Base-by-base conservation (phyloP, 2,888 invertebrate genomes). In the Amitus sp. region DNA sequence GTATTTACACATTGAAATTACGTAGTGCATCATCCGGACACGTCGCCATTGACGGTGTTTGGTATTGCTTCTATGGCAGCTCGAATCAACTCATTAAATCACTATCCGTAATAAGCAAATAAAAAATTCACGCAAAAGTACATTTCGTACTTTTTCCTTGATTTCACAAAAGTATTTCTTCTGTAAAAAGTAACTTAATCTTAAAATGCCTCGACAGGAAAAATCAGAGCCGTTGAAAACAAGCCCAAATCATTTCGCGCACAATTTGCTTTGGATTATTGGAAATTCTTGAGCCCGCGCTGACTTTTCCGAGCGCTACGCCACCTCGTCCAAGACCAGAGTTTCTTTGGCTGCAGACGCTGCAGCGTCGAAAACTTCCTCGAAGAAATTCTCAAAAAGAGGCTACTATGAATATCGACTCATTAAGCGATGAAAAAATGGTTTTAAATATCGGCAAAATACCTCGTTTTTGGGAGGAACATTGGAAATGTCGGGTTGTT, bases 401-500 rank as follows among this genome's bases (percentile, higher is more conserved):
- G 19, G 9, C 34, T 47, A 30, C 34, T 47, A 12, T 15, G 9
- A 15, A 47, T 4, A 18, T 17, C 5, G 13, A 18, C 12, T 18
- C 7, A 47, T 69, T 74, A 76, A 62, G 75, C 72, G 69, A 71
- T 75, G 57, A 75, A 66, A 40, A 70, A 72, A 23, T 23, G 4
- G 23, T 23, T 7, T 3, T 7, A 3, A 23, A 7, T 5, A 23
- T 23, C 23, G 4, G 23, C 23, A 23, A 58, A 71, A 54, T 51
- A 59, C 67, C n/a, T 78, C 76, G 0, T 63, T 19, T 49, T 43
- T 66, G n/a, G 65, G 40, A 33, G 33, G 3, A 34, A 67, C 57
- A 13, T 69, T 48, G 18, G 68, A 53, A 5, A 73, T 39, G 18
- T 73, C 69, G 39, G 76, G 56, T 59, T 91, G 88, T 67, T 87